phyloP scores from a whole-genome alignment of 2,113 vertebrate genomes.

The Malaclemys terrapin region DNA sequence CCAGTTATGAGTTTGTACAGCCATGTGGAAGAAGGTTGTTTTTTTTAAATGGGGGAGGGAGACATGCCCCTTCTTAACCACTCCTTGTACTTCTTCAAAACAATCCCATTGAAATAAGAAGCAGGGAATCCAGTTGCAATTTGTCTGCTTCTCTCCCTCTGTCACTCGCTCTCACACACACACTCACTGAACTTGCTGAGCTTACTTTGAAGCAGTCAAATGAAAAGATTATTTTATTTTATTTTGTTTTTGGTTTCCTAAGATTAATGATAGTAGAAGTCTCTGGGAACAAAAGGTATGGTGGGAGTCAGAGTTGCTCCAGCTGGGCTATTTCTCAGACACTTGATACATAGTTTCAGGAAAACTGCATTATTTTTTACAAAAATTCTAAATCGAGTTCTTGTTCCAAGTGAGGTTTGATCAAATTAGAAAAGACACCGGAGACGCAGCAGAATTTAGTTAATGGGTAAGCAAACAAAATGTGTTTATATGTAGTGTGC shows the following conservation, averaged over 20 bases:
- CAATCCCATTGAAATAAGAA: slow-evolving; percentile 32
- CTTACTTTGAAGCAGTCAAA: slow-evolving; percentile 14
- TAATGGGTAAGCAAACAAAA: slow-evolving; percentile 62
- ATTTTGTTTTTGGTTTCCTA: background rate
- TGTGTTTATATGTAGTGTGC: accelerated
- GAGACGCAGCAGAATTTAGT: slow-evolving; percentile 33
- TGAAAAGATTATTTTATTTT: slow-evolving; percentile 16
- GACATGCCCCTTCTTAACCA: background rate
- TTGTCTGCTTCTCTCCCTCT: slow-evolving; percentile 22
- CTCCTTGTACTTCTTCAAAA: slow-evolving; percentile 21
- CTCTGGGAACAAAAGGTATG: slow-evolving; percentile 66
- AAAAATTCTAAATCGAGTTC: background rate
- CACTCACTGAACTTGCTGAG: slow-evolving; percentile 2
- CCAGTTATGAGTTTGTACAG: slow-evolving; percentile 63
- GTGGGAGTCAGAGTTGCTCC: slow-evolving; percentile 51
- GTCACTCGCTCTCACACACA: background rate
- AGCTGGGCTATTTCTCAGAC: slow-evolving; percentile 59
- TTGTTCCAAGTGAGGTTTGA: slow-evolving; percentile 35
- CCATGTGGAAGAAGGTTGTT: slow-evolving; percentile 20
- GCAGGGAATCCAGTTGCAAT: slow-evolving; percentile 16
- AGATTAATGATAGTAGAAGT: slow-evolving; percentile 39
- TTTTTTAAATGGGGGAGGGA: background rate
- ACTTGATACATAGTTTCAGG: slow-evolving; percentile 14
- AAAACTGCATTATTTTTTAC: slow-evolving; percentile 19
- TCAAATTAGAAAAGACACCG: slow-evolving; percentile 25